Percentiles rank a stretch among this genome's conserved stretches.
Conservation (phyloP, 2,113 vertebrate genomes). For the Plecotus auritus region DNA sequence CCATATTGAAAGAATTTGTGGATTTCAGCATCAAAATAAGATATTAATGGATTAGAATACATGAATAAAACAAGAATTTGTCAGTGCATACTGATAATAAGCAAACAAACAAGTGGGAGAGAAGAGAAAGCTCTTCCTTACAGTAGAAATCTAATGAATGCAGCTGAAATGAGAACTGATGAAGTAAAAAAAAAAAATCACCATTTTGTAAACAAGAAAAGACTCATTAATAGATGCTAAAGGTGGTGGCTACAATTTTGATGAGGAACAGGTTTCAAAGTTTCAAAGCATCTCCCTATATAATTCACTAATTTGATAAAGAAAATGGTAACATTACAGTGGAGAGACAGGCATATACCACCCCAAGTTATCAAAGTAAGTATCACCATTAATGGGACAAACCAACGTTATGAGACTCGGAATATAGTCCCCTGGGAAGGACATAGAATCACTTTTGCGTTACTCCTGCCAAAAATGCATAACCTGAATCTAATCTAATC, state of each 20-base stretch:
- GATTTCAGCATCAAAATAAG: constrained; percentile 23
- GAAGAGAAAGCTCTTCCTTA: not conserved
- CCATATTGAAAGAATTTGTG: constrained; percentile 22
- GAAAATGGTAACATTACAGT: not conserved
- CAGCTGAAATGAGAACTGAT: not conserved
- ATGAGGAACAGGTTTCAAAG: constrained; percentile 25
- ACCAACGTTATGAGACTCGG: not conserved
- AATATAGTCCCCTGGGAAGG: not conserved
- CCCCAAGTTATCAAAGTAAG: constrained; percentile 5
- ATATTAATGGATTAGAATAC: not conserved
- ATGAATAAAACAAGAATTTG: constrained; percentile 10
- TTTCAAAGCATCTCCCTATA: not conserved
- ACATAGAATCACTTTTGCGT: not conserved
- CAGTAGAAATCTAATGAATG: not conserved
- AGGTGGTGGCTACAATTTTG: not conserved
- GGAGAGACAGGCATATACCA: not conserved
- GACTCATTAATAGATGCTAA: not conserved
- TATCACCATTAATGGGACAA: not conserved
- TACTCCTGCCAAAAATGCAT: constrained; percentile 1
- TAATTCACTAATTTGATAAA: constrained; percentile 38
- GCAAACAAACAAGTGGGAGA: not conserved
- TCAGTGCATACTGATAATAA: not conserved
- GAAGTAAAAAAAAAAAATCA: not conserved
- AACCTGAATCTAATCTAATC: constrained; percentile 12
- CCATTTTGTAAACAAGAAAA: not conserved